Conservation (phyloP, 2,113 vertebrate genomes). For the Phrynocephalus versicolor region DNA sequence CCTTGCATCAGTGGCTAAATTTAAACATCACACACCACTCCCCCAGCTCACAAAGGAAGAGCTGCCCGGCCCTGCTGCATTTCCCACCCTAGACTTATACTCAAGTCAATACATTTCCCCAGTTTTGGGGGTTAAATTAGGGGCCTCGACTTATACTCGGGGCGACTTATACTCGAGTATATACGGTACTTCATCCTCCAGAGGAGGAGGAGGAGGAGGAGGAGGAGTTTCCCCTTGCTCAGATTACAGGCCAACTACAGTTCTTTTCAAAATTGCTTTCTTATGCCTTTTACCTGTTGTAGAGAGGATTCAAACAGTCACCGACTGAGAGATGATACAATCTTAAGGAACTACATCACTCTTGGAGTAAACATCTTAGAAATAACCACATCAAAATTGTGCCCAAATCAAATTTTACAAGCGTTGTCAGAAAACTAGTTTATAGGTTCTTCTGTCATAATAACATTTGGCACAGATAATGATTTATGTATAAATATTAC, state of each 20-base stretch:
- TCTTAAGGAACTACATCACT: not conserved
- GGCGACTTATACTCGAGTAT: too few relatives aligned
- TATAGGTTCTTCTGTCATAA: not conserved
- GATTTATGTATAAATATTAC: not conserved
- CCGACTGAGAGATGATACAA: not conserved
- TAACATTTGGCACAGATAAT: not conserved
- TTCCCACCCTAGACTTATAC: too few relatives aligned
- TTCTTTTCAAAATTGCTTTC: not conserved
- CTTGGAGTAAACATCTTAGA: not conserved
- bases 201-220: too few relatives aligned
- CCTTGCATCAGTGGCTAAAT: too few relatives aligned
- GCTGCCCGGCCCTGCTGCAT: too few relatives aligned
- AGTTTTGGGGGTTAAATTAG: too few relatives aligned
- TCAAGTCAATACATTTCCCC: too few relatives aligned
- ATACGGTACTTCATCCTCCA: too few relatives aligned
- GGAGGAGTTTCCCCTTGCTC: not conserved
- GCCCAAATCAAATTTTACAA: not conserved
- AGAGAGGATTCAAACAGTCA: not conserved
- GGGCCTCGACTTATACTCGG: too few relatives aligned
- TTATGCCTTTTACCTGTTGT: not conserved
- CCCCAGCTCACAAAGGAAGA: too few relatives aligned
- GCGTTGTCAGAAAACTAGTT: not conserved
- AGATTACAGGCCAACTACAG: too few relatives aligned
- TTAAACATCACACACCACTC: too few relatives aligned
- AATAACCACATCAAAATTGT: not conserved